Evolutionary conservation across 1,140 invertebrate species (phyloP).

Genomic region (Pteromalus puparum): DNA sequence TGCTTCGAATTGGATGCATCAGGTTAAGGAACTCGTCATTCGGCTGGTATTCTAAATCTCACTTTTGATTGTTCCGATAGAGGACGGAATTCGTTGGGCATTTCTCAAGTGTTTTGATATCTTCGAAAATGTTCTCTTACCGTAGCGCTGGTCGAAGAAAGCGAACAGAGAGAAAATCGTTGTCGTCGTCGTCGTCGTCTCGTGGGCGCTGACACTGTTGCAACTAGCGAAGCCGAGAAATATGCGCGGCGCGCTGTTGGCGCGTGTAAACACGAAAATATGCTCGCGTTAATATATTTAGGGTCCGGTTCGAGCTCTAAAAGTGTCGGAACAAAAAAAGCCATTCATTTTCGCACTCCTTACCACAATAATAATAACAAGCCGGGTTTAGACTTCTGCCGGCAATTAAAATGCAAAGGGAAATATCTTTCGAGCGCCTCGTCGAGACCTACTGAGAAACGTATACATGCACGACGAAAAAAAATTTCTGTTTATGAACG

Average conservation of each 20-base stretch:
- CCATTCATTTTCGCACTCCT: conserved; percentile 34
- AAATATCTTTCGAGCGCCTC: conserved; percentile 33
- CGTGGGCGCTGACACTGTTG: neutral
- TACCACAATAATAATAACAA: conserved; percentile 40
- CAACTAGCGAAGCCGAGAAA: conserved; percentile 1
- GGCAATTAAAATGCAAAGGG: conserved; percentile 34
- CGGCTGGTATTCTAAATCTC: neutral
- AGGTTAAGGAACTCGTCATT: neutral
- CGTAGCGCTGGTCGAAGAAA: neutral
- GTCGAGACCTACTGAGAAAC: neutral
- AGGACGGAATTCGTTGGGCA: neutral
- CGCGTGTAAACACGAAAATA: conserved; percentile 30
- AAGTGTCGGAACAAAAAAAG: conserved; percentile 35
- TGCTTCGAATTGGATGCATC: neutral
- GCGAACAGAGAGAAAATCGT: neutral
- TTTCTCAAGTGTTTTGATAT: neutral
- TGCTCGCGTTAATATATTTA: conserved; percentile 40
- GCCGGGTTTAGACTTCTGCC: conserved; percentile 10
- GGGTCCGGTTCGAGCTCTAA: conserved; percentile 8
- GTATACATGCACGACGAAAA: neutral
- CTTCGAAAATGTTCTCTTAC: neutral
- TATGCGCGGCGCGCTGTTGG: neutral
- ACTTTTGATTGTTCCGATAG: neutral
- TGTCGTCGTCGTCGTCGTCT: neutral
- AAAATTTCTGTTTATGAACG: conserved; percentile 30